These are phyloP conservation scores for Hoplias malabaricus DNA, from an alignment of 2,113 vertebrate species.

Conservation along the genomic window DNA sequence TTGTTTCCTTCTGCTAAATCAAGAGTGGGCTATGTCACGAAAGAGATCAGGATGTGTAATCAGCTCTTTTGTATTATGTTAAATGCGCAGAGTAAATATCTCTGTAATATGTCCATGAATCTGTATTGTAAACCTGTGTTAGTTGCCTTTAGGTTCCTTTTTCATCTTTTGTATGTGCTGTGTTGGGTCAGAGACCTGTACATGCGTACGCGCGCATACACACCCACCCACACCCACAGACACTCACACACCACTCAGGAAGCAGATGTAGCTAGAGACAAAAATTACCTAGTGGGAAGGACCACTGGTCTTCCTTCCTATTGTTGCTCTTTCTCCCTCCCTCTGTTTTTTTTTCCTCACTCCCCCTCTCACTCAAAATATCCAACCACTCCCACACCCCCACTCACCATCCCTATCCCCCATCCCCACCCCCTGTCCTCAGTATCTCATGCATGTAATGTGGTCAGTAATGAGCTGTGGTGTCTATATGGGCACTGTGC, in stretches of 20 bases:
- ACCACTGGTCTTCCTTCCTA: constrained; percentile 1
- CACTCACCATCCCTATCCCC: not conserved
- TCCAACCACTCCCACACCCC: not conserved
- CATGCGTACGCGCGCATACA: not conserved
- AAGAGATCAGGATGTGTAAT: constrained; percentile 31
- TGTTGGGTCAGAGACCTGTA: not conserved
- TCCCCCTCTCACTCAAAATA: not conserved
- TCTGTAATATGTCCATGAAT: not conserved
- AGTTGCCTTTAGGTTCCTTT: not conserved
- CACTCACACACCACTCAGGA: constrained; percentile 26
- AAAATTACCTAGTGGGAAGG: constrained; percentile 28
- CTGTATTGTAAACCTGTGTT: too few species aligned
- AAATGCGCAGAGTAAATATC: not conserved
- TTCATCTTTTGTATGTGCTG: not conserved
- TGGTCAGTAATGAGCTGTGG: not conserved
- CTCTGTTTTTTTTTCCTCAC: not conserved
- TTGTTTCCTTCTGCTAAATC: constrained; percentile 20
- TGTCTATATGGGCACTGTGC: constrained; percentile 4
- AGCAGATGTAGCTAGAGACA: constrained; percentile 36
- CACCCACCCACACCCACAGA: not conserved
- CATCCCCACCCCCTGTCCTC: not conserved
- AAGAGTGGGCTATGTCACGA: not conserved
- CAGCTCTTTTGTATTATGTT: constrained; percentile 26
- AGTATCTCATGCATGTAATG: constrained; percentile 32
- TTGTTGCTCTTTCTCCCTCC: not conserved